Evolutionary conservation across 37 sponge, comb jelly and placozoan genomes (phyloP), one percentile per base, ranked within the genome.

Genomic region (Spongilla lacustris): DNA sequence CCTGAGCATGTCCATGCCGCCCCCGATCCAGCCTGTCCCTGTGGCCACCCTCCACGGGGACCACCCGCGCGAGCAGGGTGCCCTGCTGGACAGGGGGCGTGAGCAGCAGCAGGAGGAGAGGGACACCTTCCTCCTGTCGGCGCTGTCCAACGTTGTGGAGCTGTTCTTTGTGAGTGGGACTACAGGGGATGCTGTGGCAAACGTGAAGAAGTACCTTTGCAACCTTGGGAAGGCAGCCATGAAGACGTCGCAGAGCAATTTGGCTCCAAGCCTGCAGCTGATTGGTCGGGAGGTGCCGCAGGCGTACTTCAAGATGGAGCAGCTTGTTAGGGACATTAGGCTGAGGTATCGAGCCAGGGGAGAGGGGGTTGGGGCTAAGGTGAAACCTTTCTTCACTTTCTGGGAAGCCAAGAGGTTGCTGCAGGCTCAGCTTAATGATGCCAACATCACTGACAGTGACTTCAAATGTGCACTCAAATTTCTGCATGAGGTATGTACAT

Each of bases 401-500:
- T 35, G 32, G 5, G 83, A 91, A 67, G 28, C 86, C 10, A 76
- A 30, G 50, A 73, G 86, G 66, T 69, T 68, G 31, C 49, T 91
- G 35, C 27, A 29, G 27, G n/a, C 34, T 17, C 86, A 70, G 0
- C 66, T 82, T 31, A 41, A 73, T 25, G 67, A 84, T 27, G 49
- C 68, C 3, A 24, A 74, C 4, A n/a, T 76, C 48, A 37, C 75
- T 50, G 85, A 66, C 0, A 14, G 12, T 4, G 90, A 83, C 80
- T 46, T 93, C 34, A 48, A 33, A 27, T 58, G 84, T 24, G 84
- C 84, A 50, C 75, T 93, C 30, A 36, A 30, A 76, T 86, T 89
- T 76, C 79, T 93, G 28, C 84, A 89, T 67, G 66, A 93, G 82
- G 93, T 93, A 13, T 68, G 84, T 66, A 37, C 14, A 46, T n/a